Evolutionary conservation across 2,888 invertebrate species (phyloP).

Genomic region (Orchesellides sinensis): DNA sequence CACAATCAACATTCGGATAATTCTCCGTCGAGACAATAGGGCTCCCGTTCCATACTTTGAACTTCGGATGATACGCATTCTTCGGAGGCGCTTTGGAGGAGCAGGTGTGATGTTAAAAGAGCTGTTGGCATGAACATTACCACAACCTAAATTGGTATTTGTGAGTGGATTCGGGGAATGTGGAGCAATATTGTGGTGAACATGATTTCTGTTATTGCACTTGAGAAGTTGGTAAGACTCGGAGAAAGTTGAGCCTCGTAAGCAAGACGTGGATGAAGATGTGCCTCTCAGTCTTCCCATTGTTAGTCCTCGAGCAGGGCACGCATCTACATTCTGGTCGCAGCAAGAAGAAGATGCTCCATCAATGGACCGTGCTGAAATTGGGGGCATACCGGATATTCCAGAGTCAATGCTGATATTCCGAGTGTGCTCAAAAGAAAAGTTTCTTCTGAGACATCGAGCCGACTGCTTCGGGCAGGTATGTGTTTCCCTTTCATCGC

Average conservation of each 20-base stretch:
- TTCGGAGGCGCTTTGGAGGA: conserved; percentile 36
- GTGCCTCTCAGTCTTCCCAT: too few relatives aligned
- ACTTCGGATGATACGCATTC: conserved; percentile 67
- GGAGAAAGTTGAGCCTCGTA: background rate
- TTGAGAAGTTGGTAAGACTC: background rate
- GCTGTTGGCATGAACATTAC: background rate
- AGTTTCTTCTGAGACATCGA: background rate
- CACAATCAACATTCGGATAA: conserved; percentile 92
- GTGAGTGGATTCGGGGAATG: too few relatives aligned
- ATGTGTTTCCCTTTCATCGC: background rate
- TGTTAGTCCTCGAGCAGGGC: too few relatives aligned
- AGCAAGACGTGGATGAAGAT: background rate
- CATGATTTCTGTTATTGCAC: too few relatives aligned
- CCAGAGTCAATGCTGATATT: conserved; percentile 42
- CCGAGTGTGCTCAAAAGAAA: conserved; percentile 29
- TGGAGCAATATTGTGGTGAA: background rate
- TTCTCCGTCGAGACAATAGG: conserved; percentile 87
- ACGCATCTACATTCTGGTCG: conserved; percentile 37
- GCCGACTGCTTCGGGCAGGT: too few relatives aligned
- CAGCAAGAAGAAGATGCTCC: background rate
- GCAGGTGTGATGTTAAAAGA: conserved; percentile 6
- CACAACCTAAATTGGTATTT: background rate
- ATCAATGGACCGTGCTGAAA: background rate
- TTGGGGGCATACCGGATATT: conserved; percentile 28
- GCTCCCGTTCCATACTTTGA: conserved; percentile 77